Conservation (phyloP, 2,888 invertebrate species). For the Lordiphosa andalusiaca region DNA sequence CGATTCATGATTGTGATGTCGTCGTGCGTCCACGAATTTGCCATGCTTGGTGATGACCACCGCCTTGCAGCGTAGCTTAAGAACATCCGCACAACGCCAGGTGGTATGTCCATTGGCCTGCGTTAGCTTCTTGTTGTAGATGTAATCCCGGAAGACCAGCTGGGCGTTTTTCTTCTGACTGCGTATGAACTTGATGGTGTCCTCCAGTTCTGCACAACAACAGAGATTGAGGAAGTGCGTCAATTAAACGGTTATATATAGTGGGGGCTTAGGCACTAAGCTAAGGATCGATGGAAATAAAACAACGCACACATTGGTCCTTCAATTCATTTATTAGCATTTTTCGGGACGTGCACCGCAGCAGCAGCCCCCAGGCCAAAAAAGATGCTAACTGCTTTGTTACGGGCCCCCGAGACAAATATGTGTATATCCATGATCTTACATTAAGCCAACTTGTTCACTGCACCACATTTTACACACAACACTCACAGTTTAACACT, state of each 20-base stretch:
- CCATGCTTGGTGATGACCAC: conserved; percentile 79
- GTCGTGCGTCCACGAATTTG: conserved; percentile 72
- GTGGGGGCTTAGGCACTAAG: conserved; percentile 28
- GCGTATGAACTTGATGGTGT: conserved; percentile 79
- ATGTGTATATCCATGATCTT: no score
- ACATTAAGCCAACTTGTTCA: no score
- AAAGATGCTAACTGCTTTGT: no score
- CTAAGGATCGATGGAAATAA: conserved; percentile 31
- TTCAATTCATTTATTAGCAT: conserved; percentile 31
- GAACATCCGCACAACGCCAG: conserved; percentile 80
- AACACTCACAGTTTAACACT: no score
- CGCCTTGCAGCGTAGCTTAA: conserved; percentile 80
- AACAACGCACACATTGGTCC: conserved; percentile 38
- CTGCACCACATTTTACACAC: no score
- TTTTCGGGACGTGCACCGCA: conserved; percentile 1
- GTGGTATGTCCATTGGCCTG: conserved; percentile 81
- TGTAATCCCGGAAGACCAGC: conserved; percentile 79
- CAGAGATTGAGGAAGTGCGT: conserved; percentile 17
- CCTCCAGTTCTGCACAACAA: conserved; percentile 28
- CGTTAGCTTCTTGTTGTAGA: conserved; percentile 81
- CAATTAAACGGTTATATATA: conserved; percentile 8
- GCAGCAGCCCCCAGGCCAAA: neutral
- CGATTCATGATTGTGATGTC: conserved; percentile 77
- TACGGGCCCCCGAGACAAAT: no score
- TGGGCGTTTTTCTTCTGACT: conserved; percentile 81